phyloP scores from a whole-genome alignment of 2,888 invertebrate species.

The Anticlea derivata region DNA sequence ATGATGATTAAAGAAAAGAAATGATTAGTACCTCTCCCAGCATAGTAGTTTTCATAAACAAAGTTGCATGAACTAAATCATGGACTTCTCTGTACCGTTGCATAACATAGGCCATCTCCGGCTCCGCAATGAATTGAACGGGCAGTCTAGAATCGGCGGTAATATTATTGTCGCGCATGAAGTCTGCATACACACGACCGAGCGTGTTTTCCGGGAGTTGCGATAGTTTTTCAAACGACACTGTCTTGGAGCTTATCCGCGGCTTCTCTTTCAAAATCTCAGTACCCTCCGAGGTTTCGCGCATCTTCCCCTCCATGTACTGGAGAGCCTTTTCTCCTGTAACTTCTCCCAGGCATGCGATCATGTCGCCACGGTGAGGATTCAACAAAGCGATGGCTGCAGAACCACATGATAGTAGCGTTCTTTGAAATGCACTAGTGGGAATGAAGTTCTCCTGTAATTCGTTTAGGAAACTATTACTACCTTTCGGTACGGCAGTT shows the following conservation, averaged over 20 bases:
- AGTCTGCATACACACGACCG: slow-evolving; percentile 93
- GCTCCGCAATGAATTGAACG: slow-evolving; percentile 96
- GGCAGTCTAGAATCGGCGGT: slow-evolving; percentile 95
- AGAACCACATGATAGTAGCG: slow-evolving; percentile 93
- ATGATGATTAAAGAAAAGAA: too few relatives aligned
- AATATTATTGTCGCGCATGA: slow-evolving; percentile 92
- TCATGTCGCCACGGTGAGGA: slow-evolving; percentile 94
- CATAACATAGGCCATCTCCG: slow-evolving; percentile 97
- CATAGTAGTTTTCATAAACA: slow-evolving; percentile 98
- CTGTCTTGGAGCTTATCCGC: slow-evolving; percentile 92
- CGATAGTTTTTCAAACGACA: slow-evolving; percentile 89
- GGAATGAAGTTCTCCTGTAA: slow-evolving; percentile 86
- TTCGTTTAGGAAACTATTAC: slow-evolving; percentile 83
- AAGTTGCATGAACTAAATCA: slow-evolving; percentile 95
- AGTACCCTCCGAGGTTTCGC: slow-evolving; percentile 88
- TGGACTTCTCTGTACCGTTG: slow-evolving; percentile 98
- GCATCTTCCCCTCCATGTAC: slow-evolving; percentile 90
- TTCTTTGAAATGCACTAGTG: slow-evolving; percentile 88
- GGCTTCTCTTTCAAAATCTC: slow-evolving; percentile 91
- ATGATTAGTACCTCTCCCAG: slow-evolving; percentile 85
- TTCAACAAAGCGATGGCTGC: slow-evolving; percentile 91
- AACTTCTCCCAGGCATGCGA: slow-evolving; percentile 96
- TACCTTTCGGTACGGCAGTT: slow-evolving; percentile 42
- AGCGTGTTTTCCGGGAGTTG: slow-evolving; percentile 91
- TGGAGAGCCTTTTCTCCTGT: slow-evolving; percentile 89